Base-by-base conservation (phyloP, 2,113 vertebrate genomes). In the Microcebus lehilahytsara region DNA sequence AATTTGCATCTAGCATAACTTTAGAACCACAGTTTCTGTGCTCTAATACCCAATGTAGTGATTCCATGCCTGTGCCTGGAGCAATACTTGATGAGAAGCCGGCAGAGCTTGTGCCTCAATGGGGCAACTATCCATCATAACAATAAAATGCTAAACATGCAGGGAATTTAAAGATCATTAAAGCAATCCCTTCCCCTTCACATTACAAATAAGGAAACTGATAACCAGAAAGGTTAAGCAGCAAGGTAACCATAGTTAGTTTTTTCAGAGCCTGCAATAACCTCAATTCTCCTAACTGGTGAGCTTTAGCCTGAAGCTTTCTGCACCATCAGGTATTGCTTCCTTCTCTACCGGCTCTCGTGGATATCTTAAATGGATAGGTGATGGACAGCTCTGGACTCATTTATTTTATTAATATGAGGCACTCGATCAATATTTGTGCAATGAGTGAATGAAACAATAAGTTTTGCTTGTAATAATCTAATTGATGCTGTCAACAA, bases 261-360 rank as follows among this genome's bases (percentile, higher is more conserved):
- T 64, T 58, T 58, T 69, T 13, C 1, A 1, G 62, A 51, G 40
- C 32, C 7, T 2, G 0, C 19, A 25, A 49, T 16, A 83, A 66
- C 53, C 25, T 83, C 40, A 51, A 10, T 6, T 83, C 32, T 40
- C n/a, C 14, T 85, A 20, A 17, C 16, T 37, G 3, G 3, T 62
- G 30, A 83, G 9, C 62, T 66, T 79, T 62, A 46, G 27, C 34
- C 9, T 30, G 51, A 22, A 51, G 7, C 20, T 67, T 46, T n/a
- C 22, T 3, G 10, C 3, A 19, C 14, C 5, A 19, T 1, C 6
- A 30, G 66, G 2, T 1, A 1, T 51, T 23, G 5, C 16, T 46
- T 72, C 30, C 17, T 95, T 22, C 19, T 42, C 6, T 89, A 23
- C 17, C 81, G 22, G 53, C 13, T 83, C 32, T 75, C 6, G 6